Evolutionary conservation across 2,797 vertebrate genomes (phyloP), one percentile per base, ranked within the genome.

Genomic region (Gymnopithys bicolor): DNA sequence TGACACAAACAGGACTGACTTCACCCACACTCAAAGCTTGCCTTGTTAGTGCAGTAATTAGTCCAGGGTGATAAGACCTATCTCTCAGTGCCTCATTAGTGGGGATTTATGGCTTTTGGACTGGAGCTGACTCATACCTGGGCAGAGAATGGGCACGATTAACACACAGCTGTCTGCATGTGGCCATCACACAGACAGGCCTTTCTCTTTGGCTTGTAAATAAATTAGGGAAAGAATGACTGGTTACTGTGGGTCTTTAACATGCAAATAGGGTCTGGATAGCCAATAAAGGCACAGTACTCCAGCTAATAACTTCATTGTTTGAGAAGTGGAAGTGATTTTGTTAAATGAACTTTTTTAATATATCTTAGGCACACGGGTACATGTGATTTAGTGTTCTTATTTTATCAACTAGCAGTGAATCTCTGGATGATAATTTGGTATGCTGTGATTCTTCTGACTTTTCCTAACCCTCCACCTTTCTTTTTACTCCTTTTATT

Each of bases 21-120:
- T 33, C 64, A 80, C 9, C 28, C 68, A 73, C 64, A 43, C 71
- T 74, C 39, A 73, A 62, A 76, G 46, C 30, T 35, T 77, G 7
- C 78, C 89, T 87, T 53, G 33, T 90, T 71, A 90, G 49, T 33
- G 63, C 49, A 66, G 51, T 89, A 87, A 95, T 95, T 90, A 80
- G 78, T 43, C 58, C 30, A 17, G 0, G 0, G 53, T 87, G 74
- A 71, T 67, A 87, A 87, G 66, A 84, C 37, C 23, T 60, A 6
- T 79, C 84, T 87, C 69, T 71, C 74, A 63, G 69, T 84, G 59
- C 45, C 76, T 95, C 45, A 45, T 70, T 91, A 89, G 80, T 41
- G 49, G 68, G n/a, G 13, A 56, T 84, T 89, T 55, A 73, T 45
- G 52, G 52, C 35, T 93, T 87, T 85, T 85, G 68, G 48, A 63